Evolutionary conservation across 35 echinoderm and acorn worm species (phyloP).

Genomic region (Stichopus chloronotus): DNA sequence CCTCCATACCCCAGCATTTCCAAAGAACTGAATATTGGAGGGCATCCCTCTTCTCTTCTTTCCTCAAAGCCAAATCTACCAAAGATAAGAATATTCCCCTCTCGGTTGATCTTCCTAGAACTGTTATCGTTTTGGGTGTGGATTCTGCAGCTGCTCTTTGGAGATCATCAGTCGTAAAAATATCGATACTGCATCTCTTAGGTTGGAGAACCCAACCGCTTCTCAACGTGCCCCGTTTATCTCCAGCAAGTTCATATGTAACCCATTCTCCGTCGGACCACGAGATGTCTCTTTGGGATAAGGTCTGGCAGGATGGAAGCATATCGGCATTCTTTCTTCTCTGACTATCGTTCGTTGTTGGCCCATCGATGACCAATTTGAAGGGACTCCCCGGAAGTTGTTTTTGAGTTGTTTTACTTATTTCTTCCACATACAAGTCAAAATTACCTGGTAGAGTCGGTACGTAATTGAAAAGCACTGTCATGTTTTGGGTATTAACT

Average conservation of each 20-base stretch:
- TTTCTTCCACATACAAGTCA: constrained; percentile 26
- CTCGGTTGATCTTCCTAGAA: constrained; percentile 19
- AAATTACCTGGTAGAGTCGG: constrained; percentile 3
- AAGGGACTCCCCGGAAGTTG: constrained; percentile 36
- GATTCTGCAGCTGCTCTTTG: background rate
- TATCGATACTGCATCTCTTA: constrained; percentile 38
- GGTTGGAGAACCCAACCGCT: constrained; percentile 42
- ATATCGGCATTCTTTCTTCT: background rate
- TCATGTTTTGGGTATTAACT: background rate
- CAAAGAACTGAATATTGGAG: background rate
- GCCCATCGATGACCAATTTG: background rate
- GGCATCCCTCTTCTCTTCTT: background rate
- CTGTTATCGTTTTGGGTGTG: background rate
- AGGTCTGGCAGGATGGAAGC: constrained; percentile 41
- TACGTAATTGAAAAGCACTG: constrained; percentile 2
- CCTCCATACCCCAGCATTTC: constrained; percentile 39
- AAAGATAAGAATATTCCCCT: constrained; percentile 26
- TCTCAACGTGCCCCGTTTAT: background rate
- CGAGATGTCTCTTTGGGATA: background rate
- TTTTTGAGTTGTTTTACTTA: background rate
- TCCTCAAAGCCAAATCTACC: background rate
- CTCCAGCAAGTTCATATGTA: background rate
- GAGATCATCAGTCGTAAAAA: constrained; percentile 18
- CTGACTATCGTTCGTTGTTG: background rate
- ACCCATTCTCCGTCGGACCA: constrained; percentile 14